These are phyloP conservation scores for Orchesella cincta DNA, from an alignment of 1,140 invertebrate genomes.

Conservation along the genomic window DNA sequence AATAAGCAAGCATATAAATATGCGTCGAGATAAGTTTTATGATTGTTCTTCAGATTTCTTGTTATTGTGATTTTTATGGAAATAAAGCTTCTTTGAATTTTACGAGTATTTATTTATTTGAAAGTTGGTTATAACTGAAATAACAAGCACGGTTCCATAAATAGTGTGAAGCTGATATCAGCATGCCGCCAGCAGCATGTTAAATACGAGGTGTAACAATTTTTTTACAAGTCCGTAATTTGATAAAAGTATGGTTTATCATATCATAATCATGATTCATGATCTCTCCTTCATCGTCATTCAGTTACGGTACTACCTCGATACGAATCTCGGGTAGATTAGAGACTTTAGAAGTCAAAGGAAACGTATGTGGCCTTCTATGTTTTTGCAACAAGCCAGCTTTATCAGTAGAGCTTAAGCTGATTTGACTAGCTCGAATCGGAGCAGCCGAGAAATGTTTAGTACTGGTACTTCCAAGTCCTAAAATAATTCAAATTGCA, in stretches of 20 bases:
- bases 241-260: no score
- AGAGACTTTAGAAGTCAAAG: not conserved
- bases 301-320: no score
- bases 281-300: no score
- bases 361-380: not conserved
- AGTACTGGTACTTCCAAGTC: not conserved
- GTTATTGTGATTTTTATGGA: not conserved
- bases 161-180: no score
- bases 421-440: not conserved
- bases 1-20: no score
- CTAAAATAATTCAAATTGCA: not conserved
- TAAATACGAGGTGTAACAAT: no score
- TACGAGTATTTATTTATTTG: not conserved
- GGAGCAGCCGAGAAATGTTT: not conserved
- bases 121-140: no score
- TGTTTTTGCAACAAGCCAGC: not conserved
- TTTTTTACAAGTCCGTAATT: no score
- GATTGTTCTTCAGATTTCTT: not conserved
- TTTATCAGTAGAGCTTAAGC: not conserved
- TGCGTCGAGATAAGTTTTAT: not conserved
- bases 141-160: no score
- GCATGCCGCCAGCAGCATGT: not conserved
- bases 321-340: slow-evolving; percentile 1
- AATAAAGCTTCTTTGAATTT: not conserved
- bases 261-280: no score